Conservation (phyloP, 1,140 invertebrate species). For the Zaprionus ornatus region DNA sequence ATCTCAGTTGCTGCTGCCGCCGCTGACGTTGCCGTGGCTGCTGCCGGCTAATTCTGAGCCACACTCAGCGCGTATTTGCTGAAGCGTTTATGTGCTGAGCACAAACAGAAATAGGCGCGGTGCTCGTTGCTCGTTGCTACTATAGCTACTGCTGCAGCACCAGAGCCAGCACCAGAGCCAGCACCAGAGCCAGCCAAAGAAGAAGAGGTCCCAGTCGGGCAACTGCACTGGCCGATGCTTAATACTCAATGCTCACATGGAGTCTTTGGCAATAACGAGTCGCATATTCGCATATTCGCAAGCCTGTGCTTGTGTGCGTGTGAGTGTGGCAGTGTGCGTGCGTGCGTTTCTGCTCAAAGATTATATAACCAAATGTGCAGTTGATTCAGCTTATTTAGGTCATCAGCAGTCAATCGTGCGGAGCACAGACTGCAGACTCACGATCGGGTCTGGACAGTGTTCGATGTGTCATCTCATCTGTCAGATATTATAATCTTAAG, state of each 20-base stretch:
- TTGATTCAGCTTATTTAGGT: constrained; percentile 67
- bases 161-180: neutral
- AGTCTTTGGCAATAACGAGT: constrained; percentile 59
- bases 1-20: neutral
- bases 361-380: constrained; percentile 64
- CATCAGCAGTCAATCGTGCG: constrained; percentile 30
- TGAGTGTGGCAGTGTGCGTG: neutral
- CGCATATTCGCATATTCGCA: neutral
- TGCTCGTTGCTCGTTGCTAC: constrained; percentile 15
- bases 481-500: neutral
- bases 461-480: neutral
- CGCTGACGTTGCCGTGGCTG: neutral
- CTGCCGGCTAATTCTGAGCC: constrained; percentile 55
- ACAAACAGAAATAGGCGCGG: constrained; percentile 63
- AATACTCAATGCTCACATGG: constrained; percentile 19
- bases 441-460: neutral
- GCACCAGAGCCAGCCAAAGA: constrained; percentile 21
- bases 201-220: constrained; percentile 55
- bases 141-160: constrained; percentile 6
- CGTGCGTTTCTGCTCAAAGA: constrained; percentile 36
- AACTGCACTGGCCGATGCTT: constrained; percentile 15
- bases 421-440: neutral
- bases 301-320: constrained; percentile 3
- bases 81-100: constrained; percentile 37
- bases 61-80: constrained; percentile 17